These are phyloP conservation scores for Upupa epops DNA, from an alignment of 2,113 vertebrate species.

Conservation along the genomic window DNA sequence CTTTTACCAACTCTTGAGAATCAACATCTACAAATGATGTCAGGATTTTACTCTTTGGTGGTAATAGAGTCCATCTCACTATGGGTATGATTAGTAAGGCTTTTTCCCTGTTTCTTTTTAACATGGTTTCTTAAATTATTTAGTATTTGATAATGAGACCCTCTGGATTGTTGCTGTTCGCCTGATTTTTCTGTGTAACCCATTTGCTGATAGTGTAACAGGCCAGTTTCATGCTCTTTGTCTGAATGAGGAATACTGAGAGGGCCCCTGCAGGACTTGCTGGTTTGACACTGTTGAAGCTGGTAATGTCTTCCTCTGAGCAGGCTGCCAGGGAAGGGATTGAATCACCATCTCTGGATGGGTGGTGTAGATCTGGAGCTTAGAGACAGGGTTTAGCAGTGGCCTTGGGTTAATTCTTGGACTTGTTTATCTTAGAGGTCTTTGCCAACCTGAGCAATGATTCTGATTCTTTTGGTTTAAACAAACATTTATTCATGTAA, in stretches of 20 bases:
- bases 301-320: background rate
- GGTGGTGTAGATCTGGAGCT: too few relatives aligned
- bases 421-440: too few relatives aligned
- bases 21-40: background rate
- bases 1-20: background rate
- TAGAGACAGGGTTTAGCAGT: too few relatives aligned
- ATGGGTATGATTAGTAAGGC: accelerated
- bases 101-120: accelerated
- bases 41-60: background rate
- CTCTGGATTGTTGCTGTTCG: background rate
- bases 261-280: background rate
- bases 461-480: background rate
- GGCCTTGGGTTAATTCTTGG: too few relatives aligned
- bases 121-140: background rate
- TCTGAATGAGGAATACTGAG: background rate
- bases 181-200: background rate
- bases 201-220: background rate
- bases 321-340: too few relatives aligned
- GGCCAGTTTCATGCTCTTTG: background rate
- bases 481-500: background rate
- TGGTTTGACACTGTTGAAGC: too few relatives aligned
- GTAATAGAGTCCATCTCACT: accelerated
- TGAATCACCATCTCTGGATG: too few relatives aligned
- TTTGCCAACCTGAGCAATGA: too few relatives aligned
- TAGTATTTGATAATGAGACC: background rate